Base-by-base conservation (phyloP, 2,113 vertebrate genomes). In the Clinocottus analis region DNA sequence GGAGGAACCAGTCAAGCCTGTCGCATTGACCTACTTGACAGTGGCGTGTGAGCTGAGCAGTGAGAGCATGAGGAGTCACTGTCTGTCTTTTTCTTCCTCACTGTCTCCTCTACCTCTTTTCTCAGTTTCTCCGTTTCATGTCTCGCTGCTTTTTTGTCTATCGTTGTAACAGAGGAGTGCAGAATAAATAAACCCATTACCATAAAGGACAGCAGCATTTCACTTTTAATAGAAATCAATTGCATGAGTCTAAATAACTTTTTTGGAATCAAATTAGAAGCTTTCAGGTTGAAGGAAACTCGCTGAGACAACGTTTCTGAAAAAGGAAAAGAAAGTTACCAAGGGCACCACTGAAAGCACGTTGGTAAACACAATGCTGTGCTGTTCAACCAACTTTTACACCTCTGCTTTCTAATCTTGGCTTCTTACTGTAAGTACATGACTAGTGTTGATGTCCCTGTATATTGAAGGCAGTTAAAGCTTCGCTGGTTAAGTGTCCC, bases 21-120 rank as follows among this genome's bases (percentile, higher is more conserved):
- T 83, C 69, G 76, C 82, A 43, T 62, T 90, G 91, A 90, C 89
- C 90, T 89, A 91, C 82, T 91, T 91, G 89, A 88, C 82, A 58
- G 83, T 11, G 66, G 65, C 35, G 76, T 70, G 76, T 80, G 78
- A 85, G 78, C 76, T 17, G 27, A 89, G 73, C 74, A 56, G 68
- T 55, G 79, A 77, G 82, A 79, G 84, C 78, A 43, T 8, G 43
- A 72, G 70, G 78, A 88, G 73, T 61, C 71, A 45, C 55, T 62
- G 37, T 75, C 37, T 65, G 39, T 31, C 51, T 78, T 29, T 51
- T 55, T 56, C 72, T 45, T 60, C 59, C 73, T 41, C 37, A 3
- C 64, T 7, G 27, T 74, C 60, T 79, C 56, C 39, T 49, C 53
- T 35, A 59, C 25, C n/a, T 45, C 21, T 27, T 49, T 31, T 31